Conservation (phyloP, 2,888 invertebrate species). For the Macrosoma leucophasiata region DNA sequence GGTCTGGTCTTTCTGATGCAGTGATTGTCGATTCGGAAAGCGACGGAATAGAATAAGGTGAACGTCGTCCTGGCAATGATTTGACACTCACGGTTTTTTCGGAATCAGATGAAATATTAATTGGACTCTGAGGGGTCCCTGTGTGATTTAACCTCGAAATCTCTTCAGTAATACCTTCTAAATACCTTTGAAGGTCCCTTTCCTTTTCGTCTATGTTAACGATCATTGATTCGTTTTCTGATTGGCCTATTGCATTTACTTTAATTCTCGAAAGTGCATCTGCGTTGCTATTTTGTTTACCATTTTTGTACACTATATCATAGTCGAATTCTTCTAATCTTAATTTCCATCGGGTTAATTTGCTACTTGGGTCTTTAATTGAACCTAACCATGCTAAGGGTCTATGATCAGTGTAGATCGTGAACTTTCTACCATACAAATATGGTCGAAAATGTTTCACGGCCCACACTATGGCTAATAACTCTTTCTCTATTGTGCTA, state of each 20-base stretch:
- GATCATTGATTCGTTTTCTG: constrained; percentile 8
- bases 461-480: constrained; percentile 15
- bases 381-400: too few species aligned
- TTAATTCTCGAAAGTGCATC: constrained; percentile 19
- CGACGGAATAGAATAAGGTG: too few species aligned
- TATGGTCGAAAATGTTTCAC: constrained; percentile 17
- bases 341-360: too few species aligned
- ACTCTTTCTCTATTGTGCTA: constrained; percentile 16
- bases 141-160: too few species aligned
- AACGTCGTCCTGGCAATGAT: too few species aligned
- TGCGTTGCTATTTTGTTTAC: constrained; percentile 16
- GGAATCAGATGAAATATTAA: too few species aligned
- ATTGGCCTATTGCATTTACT: constrained; percentile 6
- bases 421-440: constrained; percentile 13
- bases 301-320: constrained; percentile 12
- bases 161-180: constrained; percentile 1
- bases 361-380: too few species aligned
- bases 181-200: too few species aligned
- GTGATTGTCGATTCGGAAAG: too few species aligned
- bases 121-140: constrained; percentile 1
- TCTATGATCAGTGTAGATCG: too few species aligned
- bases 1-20: constrained; percentile 1
- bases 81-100: too few species aligned
- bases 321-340: too few species aligned
- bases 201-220: constrained; percentile 14